phyloP scores from a whole-genome alignment of 92 coral and sea anemone genomes.

The Palythoa grandiflora region DNA sequence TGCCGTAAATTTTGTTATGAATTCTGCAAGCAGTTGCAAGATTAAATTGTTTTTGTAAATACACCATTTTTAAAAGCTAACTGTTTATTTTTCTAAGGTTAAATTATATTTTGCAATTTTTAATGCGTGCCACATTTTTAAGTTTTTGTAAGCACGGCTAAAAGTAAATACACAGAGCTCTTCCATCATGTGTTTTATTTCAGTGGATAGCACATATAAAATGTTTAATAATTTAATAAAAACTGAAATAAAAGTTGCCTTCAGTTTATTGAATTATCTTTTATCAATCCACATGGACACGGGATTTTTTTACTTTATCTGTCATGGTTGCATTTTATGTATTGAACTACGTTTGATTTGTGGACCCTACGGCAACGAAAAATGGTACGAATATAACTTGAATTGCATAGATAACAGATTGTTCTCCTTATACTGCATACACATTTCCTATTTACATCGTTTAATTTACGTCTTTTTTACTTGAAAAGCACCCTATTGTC shows the following conservation, averaged over 20 bases:
- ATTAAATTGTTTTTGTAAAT: not conserved
- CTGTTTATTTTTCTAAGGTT: not conserved
- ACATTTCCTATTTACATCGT: too few relatives aligned
- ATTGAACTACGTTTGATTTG: too few relatives aligned
- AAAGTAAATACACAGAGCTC: not conserved
- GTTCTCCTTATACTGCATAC: too few relatives aligned
- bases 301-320: too few relatives aligned
- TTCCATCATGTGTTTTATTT: conserved; percentile 11
- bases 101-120: not conserved
- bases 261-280: not conserved
- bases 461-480: too few relatives aligned
- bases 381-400: too few relatives aligned
- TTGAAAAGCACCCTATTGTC: too few relatives aligned
- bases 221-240: conserved; percentile 12
- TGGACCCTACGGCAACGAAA: too few relatives aligned
- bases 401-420: too few relatives aligned
- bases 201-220: conserved; percentile 36
- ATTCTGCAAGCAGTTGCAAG: not conserved
- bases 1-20: not conserved
- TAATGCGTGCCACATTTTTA: not conserved
- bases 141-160: not conserved
- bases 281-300: too few relatives aligned
- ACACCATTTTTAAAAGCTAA: not conserved
- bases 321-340: too few relatives aligned
- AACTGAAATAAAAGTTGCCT: not conserved